Evolutionary conservation across 2,797 vertebrate species (phyloP).

Genomic region (Notolepis coatsorum): DNA sequence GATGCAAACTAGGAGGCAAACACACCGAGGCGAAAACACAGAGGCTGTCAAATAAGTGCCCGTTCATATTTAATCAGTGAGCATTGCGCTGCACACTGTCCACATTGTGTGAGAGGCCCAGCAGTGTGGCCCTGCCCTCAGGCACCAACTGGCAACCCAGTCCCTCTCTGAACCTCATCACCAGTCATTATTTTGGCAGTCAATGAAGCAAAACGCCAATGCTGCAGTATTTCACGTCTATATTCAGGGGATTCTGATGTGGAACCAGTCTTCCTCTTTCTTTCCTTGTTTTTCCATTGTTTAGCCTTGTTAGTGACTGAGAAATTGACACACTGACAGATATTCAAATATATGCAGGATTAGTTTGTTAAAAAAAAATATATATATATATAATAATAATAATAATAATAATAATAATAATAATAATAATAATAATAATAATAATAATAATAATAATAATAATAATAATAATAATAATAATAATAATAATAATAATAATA

Average conservation of each 20-base stretch:
- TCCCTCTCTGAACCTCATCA: slow-evolving; percentile 56
- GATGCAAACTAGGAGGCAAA: slow-evolving; percentile 47
- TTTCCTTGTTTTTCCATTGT: slow-evolving; percentile 41
- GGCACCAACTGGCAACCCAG: slow-evolving; percentile 53
- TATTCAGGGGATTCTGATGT: no score
- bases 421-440: no score
- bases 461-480: no score
- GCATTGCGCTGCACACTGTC: slow-evolving; percentile 46
- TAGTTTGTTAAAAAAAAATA: no score
- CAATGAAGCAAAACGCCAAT: slow-evolving; percentile 52
- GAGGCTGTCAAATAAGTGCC: slow-evolving; percentile 21
- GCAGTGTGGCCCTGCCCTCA: slow-evolving; percentile 45
- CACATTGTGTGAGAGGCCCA: slow-evolving; percentile 52
- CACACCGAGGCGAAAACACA: slow-evolving; percentile 1
- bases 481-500: no score
- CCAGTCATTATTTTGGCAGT: slow-evolving; percentile 63
- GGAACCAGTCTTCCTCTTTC: background rate
- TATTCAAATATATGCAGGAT: no score
- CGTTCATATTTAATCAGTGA: slow-evolving; percentile 60
- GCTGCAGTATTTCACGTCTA: slow-evolving; percentile 37
- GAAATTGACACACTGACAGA: slow-evolving; percentile 40
- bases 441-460: no score
- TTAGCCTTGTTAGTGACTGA: slow-evolving; percentile 48
- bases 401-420: no score
- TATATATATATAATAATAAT: slow-evolving; percentile 48